A percentile compares a stretch with the other conserved stretches of the same genome.
These are phyloP conservation scores for Acrocera orbiculus DNA, from an alignment of 2,888 invertebrate genomes.

Conservation along the genomic window DNA sequence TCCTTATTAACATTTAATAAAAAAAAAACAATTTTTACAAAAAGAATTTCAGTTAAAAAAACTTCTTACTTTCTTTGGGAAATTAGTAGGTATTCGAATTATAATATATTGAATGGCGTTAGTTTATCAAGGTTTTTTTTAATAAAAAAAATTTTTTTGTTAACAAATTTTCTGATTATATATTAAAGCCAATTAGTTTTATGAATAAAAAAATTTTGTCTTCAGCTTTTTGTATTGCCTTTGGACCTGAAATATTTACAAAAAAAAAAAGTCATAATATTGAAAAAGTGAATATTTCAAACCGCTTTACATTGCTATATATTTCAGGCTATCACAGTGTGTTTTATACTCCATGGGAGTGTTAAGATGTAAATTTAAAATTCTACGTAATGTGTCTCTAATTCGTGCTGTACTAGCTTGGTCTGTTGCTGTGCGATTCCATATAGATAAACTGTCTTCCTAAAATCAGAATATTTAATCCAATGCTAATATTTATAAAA, in stretches of 20 bases:
- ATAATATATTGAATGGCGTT: too few relatives aligned
- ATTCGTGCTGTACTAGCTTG: conserved; percentile 75
- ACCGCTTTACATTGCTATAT: conserved; percentile 33
- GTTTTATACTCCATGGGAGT: conserved; percentile 90
- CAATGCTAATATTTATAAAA: too few relatives aligned
- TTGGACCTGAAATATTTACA: conserved; percentile 24
- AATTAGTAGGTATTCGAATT: too few relatives aligned
- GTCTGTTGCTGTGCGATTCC: conserved; percentile 92
- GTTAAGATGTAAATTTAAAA: conserved; percentile 84
- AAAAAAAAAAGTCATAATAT: conserved; percentile 1
- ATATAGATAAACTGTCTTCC: conserved; percentile 93
- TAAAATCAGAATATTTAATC: conserved; percentile 22
- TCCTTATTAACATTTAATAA: too few relatives aligned
- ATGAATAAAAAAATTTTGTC: too few relatives aligned
- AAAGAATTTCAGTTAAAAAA: too few relatives aligned
- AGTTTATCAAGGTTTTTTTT: too few relatives aligned
- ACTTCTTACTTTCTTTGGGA: too few relatives aligned
- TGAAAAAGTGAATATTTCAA: background rate
- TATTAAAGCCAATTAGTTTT: too few relatives aligned
- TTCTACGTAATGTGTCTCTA: conserved; percentile 83
- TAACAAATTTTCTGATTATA: too few relatives aligned
- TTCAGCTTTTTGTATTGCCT: conserved; percentile 31
- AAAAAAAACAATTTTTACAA: too few relatives aligned
- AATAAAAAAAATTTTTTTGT: too few relatives aligned
- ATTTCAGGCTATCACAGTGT: conserved; percentile 67